Evolutionary conservation across 2,888 invertebrate species (phyloP), one percentile per base, ranked within the genome.

Genomic region (Hirtodrosophila duncani): DNA sequence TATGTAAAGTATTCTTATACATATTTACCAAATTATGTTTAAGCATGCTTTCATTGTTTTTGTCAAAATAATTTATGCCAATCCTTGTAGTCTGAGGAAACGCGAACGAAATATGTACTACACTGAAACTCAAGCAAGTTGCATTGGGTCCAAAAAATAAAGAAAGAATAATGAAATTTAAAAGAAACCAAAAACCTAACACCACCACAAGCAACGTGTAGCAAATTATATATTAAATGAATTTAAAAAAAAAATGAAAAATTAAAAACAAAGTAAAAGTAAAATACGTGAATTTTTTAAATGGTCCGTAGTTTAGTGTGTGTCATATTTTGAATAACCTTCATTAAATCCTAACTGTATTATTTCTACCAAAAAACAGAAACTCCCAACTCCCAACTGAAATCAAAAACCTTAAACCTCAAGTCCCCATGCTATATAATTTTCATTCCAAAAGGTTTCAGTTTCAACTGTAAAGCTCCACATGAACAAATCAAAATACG

Each of bases 121-220:
- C n/a, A n/a, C n/a, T n/a, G 26, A 20, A 48, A 75, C 77, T 75
- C 77, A 71, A 71, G 71, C 70, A 71, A 62, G 59, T 71, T 64
- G 77, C 71, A 64, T 75, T 67, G 77, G 71, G 79, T 79, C 75
- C 72, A 79, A 74, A 53, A 52, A 20, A 42, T 27, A 27, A 41
- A 39, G 10, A 39, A 14, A 37, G 13, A 21, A 43, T 23, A 30
- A 16, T 26, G n/a, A 38, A 24, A 24, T 45, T 11, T 24, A 30
- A 24, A 18, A 36, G 23, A 41, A 44, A 21, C 46, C 37, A 52
- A 44, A 41, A 39, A 38, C 11, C 24, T 37, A 33, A 57, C 38
- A 45, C 58, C 34, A 41, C 42, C 17, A 13, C 44, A 38, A 7
- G 34, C 51, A 38, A 41, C 57, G 62, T 45, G 44, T 58, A 55